These are phyloP conservation scores for Dipus sagitta DNA, from an alignment of 2,797 vertebrate genomes.

Conservation along the genomic window DNA sequence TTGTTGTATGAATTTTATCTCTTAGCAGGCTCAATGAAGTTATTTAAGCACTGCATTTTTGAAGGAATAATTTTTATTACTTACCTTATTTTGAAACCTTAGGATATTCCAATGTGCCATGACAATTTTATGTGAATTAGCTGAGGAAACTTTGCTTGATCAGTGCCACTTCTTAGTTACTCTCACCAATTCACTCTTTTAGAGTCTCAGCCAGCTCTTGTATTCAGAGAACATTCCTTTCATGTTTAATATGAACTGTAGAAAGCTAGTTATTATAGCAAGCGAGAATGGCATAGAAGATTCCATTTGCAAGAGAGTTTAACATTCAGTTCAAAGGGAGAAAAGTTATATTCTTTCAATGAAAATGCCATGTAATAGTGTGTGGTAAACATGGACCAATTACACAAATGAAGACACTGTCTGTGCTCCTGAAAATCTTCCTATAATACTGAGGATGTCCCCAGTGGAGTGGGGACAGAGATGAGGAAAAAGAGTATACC, in stretches of 20 bases:
- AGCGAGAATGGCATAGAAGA: neutral
- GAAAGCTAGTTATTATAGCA: neutral
- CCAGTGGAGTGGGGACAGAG: no score
- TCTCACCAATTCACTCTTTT: fast-evolving
- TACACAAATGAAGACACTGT: neutral
- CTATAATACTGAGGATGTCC: no score
- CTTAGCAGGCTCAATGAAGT: neutral
- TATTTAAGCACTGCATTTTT: neutral
- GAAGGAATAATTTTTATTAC: neutral
- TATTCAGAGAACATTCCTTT: neutral
- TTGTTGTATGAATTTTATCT: neutral
- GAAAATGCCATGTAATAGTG: neutral
- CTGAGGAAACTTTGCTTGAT: neutral
- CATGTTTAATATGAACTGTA: neutral
- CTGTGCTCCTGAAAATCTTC: neutral
- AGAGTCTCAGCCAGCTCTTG: neutral
- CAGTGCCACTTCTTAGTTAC: neutral
- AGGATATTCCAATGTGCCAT: neutral
- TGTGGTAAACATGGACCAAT: neutral
- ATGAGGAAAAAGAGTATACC: no score
- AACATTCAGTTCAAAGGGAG: neutral
- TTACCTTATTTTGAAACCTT: neutral
- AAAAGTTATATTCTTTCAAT: neutral
- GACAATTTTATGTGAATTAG: neutral
- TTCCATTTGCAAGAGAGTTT: neutral